Percentiles rank a stretch among this genome's conserved stretches.
Evolutionary conservation across 1,140 invertebrate genomes (phyloP).

Genomic region (Rhopalosiphum padi): DNA sequence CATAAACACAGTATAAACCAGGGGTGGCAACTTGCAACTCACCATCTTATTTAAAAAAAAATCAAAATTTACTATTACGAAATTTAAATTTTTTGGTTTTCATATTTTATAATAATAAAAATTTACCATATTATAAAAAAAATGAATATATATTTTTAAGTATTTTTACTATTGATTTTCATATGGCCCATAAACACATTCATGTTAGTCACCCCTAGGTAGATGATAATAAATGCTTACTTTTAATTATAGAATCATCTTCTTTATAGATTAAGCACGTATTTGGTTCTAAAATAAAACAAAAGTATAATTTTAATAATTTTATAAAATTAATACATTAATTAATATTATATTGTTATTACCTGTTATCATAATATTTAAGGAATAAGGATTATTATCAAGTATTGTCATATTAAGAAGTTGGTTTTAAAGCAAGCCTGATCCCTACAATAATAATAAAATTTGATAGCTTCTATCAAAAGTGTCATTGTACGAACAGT

Average conservation of each 20-base stretch:
- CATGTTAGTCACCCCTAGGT: too few species aligned
- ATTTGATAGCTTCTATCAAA: not conserved
- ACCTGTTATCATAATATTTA: not conserved
- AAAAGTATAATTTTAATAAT: not conserved
- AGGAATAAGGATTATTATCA: not conserved
- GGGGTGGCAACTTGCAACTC: too few species aligned
- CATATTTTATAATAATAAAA: too few species aligned
- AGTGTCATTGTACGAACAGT: not conserved
- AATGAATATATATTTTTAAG: too few species aligned
- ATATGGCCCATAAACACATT: too few species aligned
- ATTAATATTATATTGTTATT: not conserved
- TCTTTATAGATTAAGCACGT: not conserved
- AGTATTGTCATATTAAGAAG: not conserved
- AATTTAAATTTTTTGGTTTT: too few species aligned
- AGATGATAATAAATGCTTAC: not conserved
- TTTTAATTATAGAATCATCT: not conserved
- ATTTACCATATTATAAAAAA: too few species aligned
- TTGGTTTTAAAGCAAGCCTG: not conserved
- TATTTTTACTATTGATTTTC: too few species aligned
- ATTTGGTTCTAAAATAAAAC: slow-evolving; percentile 14
- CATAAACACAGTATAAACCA: not conserved
- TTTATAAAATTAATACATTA: not conserved
- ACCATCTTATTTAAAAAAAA: too few species aligned
- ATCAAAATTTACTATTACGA: too few species aligned
- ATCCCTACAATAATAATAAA: too few species aligned